phyloP scores from a whole-genome alignment of 2,888 invertebrate species.

The Hylaea fasciaria region DNA sequence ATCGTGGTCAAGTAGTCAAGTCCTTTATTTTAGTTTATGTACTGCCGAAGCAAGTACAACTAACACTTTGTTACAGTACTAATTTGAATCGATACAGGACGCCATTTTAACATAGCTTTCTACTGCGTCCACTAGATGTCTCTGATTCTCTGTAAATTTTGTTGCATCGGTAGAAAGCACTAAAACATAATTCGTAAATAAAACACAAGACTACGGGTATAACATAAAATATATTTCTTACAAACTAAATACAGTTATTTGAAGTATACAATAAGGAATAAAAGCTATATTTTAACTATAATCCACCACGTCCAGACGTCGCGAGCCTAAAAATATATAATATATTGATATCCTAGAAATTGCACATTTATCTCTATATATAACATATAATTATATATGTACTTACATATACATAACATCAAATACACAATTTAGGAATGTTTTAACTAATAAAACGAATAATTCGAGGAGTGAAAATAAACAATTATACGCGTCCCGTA shows the following conservation, averaged over 20 bases:
- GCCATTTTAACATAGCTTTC: no score
- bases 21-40: no score
- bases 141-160: no score
- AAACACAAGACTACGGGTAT: slow-evolving; percentile 10
- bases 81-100: no score
- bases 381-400: no score
- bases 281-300: slow-evolving; percentile 19
- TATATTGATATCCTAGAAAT: slow-evolving; percentile 21
- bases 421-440: slow-evolving; percentile 12
- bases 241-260: slow-evolving; percentile 51
- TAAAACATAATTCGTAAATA: neutral
- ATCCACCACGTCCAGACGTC: slow-evolving; percentile 21
- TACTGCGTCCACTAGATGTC: no score
- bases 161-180: no score
- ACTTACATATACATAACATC: neutral
- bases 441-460: slow-evolving; percentile 4
- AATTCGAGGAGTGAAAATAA: slow-evolving; percentile 1
- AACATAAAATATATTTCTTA: slow-evolving; percentile 62
- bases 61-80: no score
- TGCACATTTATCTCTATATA: slow-evolving; percentile 26
- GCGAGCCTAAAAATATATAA: slow-evolving; percentile 3
- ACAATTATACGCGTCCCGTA: no score
- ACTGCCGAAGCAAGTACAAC: no score
- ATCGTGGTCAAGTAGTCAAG: no score
- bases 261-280: slow-evolving; percentile 28